phyloP scores from a whole-genome alignment of 1,140 invertebrate species.

The Spodoptera litura region DNA sequence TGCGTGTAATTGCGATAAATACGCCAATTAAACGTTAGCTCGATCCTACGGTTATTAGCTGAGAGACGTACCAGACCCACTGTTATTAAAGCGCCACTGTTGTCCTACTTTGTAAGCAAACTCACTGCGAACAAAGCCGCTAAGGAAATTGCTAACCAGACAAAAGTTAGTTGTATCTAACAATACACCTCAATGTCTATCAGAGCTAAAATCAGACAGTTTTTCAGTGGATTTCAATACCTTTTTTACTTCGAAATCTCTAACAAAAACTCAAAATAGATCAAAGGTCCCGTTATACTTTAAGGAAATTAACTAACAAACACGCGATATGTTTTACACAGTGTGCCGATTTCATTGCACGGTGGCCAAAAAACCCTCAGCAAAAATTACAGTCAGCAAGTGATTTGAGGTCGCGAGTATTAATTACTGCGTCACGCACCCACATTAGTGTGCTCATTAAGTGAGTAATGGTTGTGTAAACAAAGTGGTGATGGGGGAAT shows the following conservation, averaged over 20 bases:
- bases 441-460: conserved; percentile 73
- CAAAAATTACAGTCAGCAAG: conserved; percentile 32
- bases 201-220: neutral
- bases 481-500: conserved; percentile 73
- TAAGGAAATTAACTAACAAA: neutral
- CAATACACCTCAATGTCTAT: neutral
- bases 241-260: neutral
- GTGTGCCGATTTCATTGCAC: neutral
- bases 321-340: neutral
- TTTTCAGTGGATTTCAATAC: neutral
- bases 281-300: neutral
- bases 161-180: conserved; percentile 15
- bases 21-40: conserved; percentile 76
- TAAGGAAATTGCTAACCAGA: conserved; percentile 30
- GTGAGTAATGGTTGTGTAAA: conserved; percentile 73
- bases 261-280: neutral
- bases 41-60: conserved; percentile 72
- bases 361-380: conserved; percentile 17
- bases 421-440: conserved; percentile 72
- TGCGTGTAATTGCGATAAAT: conserved; percentile 82
- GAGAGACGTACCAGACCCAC: conserved; percentile 56
- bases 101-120: conserved; percentile 49
- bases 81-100: conserved; percentile 66
- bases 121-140: conserved; percentile 8
- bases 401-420: conserved; percentile 54